These are phyloP conservation scores for Neogale vison DNA, from an alignment of 2,113 vertebrate species.

Conservation along the genomic window DNA sequence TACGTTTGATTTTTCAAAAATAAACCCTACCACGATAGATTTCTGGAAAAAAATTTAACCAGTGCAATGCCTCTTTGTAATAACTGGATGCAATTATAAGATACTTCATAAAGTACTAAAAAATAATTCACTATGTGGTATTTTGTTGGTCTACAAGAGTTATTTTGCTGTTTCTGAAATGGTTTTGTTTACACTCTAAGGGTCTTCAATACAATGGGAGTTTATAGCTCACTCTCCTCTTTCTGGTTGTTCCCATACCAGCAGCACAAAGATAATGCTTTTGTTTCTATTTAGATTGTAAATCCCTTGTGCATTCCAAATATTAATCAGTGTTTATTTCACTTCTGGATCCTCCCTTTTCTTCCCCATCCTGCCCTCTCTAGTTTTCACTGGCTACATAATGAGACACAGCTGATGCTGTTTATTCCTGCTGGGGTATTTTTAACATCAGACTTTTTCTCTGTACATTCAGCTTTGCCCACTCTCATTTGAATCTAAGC, in stretches of 20 bases:
- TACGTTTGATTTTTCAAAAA: not conserved
- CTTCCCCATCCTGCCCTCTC: conserved; percentile 4
- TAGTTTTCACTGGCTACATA: conserved; percentile 3
- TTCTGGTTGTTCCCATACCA: not conserved
- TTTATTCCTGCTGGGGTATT: conserved; percentile 67
- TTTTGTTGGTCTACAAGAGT: not conserved
- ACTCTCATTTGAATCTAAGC: conserved; percentile 22
- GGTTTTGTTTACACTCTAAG: not conserved
- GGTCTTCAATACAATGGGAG: not conserved
- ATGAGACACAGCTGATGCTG: conserved; percentile 57
- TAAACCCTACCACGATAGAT: not conserved
- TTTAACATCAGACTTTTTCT: conserved; percentile 56
- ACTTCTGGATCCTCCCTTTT: conserved; percentile 21
- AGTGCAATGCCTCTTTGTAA: not conserved
- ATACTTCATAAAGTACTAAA: not conserved
- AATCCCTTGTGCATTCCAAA: conserved; percentile 36
- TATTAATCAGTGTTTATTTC: conserved; percentile 69
- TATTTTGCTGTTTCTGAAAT: not conserved
- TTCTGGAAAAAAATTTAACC: not conserved
- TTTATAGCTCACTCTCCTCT: not conserved
- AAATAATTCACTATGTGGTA: not conserved
- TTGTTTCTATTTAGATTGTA: conserved; percentile 42
- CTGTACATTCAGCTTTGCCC: not conserved
- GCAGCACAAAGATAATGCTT: not conserved
- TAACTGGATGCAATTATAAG: not conserved